A percentile compares a stretch with the other conserved stretches of the same genome.
These are phyloP conservation scores for Capromys pilorides DNA, from an alignment of 2,797 vertebrate species.

Conservation along the genomic window DNA sequence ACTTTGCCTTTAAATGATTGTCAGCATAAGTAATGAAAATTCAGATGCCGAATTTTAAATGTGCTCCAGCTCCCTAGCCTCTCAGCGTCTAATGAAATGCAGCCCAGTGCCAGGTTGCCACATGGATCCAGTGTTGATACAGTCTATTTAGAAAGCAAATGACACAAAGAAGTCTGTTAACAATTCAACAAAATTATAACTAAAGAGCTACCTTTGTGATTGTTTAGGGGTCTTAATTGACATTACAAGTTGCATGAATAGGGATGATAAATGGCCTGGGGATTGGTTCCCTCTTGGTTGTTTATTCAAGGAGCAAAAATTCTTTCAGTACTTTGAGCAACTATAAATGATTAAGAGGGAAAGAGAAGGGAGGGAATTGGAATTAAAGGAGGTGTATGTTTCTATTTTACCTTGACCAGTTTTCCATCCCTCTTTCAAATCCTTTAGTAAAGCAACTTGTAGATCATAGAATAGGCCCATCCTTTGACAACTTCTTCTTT, in stretches of 20 bases:
- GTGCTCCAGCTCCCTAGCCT: neutral
- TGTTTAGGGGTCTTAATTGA: slow-evolving; percentile 64
- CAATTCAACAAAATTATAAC: slow-evolving; percentile 32
- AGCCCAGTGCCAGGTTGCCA: slow-evolving; percentile 36
- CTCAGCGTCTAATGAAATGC: slow-evolving; percentile 19
- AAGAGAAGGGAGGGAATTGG: neutral
- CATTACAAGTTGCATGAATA: slow-evolving; percentile 18
- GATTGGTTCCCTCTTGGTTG: slow-evolving; percentile 44
- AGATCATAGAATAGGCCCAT: neutral
- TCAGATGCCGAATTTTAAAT: slow-evolving; percentile 43
- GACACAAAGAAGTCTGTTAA: slow-evolving; percentile 59
- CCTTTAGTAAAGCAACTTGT: slow-evolving; percentile 37
- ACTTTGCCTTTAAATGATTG: slow-evolving; percentile 7
- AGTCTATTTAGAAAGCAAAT: slow-evolving; percentile 44
- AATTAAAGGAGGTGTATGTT: neutral
- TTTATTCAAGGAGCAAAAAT: slow-evolving; percentile 2
- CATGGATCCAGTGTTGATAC: slow-evolving; percentile 34
- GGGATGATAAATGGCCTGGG: slow-evolving; percentile 35
- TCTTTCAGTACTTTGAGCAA: slow-evolving; percentile 30
- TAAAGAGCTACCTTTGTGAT: slow-evolving; percentile 71
- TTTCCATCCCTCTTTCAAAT: slow-evolving; percentile 48
- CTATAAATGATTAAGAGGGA: slow-evolving; percentile 27
- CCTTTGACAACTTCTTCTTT: neutral
- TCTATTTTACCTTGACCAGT: neutral
- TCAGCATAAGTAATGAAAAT: slow-evolving; percentile 54